Evolutionary conservation across 2,113 vertebrate species (phyloP).

Genomic region (Elaphurus davidianus): DNA sequence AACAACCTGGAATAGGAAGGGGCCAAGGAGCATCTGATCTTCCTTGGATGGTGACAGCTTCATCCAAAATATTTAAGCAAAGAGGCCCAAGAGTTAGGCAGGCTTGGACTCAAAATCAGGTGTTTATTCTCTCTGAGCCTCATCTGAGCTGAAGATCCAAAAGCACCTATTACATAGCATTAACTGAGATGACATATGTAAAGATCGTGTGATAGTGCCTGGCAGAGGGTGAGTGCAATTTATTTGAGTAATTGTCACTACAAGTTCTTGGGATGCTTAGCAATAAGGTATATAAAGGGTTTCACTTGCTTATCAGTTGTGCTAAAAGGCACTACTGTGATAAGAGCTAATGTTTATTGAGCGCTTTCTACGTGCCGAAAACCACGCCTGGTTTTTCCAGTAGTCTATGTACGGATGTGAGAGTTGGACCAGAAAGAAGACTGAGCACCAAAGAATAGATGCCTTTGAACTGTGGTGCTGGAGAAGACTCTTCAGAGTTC

Average conservation of each 20-base stretch:
- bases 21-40: not conserved
- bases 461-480: not conserved
- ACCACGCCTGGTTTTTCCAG: not conserved
- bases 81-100: not conserved
- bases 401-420: not conserved
- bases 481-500: not conserved
- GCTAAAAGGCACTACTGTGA: not conserved
- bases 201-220: too few species aligned
- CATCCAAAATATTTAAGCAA: not conserved
- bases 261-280: not conserved
- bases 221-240: not conserved
- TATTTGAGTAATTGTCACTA: not conserved
- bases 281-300: not conserved
- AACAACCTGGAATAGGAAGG: not conserved
- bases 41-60: not conserved
- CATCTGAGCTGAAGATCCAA: not conserved
- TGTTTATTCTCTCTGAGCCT: not conserved
- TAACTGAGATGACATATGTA: not conserved
- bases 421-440: not conserved
- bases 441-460: not conserved
- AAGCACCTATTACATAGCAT: too few species aligned
- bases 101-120: not conserved
- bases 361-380: not conserved
- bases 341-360: not conserved
- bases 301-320: not conserved